Conservation (phyloP, 2,113 vertebrate species). For the Sprattus sprattus region DNA sequence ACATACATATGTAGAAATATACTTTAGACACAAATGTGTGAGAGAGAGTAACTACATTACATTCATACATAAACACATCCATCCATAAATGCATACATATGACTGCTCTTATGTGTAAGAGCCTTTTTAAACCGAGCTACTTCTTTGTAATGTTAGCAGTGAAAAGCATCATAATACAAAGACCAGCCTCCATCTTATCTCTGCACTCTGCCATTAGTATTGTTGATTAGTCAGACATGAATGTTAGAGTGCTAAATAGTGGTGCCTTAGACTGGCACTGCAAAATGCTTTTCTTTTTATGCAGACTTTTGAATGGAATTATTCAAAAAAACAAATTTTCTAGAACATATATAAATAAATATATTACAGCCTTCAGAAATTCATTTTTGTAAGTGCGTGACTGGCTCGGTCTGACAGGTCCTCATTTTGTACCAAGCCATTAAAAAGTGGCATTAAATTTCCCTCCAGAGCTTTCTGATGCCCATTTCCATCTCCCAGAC, state of each 20-base stretch:
- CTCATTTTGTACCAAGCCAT: conserved; percentile 11
- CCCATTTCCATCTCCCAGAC: not conserved
- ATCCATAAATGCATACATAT: not conserved
- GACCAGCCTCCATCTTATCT: not conserved
- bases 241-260: not conserved
- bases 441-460: conserved; percentile 11
- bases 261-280: not conserved
- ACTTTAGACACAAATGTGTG: too few relatives aligned
- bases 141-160: not conserved
- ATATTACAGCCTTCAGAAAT: conserved; percentile 2
- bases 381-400: not conserved
- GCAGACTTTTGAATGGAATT: not conserved
- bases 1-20: not conserved
- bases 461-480: not conserved
- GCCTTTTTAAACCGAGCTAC: not conserved
- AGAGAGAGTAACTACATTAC: conserved; percentile 2
- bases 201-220: not conserved
- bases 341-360: conserved; percentile 4
- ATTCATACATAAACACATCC: conserved; percentile 14
- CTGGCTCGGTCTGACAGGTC: not conserved
- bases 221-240: not conserved
- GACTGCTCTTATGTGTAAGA: not conserved
- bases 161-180: not conserved
- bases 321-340: not conserved
- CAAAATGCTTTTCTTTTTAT: not conserved